Evolutionary conservation across 2,113 vertebrate genomes (phyloP).

Genomic region (Erythrocercus mccallii): DNA sequence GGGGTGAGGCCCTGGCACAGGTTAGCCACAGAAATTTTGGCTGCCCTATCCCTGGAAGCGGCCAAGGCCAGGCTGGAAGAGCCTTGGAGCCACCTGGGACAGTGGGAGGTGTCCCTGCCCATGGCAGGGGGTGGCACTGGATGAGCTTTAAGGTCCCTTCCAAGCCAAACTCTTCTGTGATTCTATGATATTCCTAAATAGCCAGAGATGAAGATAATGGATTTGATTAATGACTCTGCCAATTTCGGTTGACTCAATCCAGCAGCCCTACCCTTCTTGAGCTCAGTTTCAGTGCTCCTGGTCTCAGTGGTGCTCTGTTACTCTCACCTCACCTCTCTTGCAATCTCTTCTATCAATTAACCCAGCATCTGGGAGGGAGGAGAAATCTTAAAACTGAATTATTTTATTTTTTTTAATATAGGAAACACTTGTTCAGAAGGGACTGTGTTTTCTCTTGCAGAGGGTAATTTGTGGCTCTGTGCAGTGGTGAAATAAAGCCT

Average conservation of each 20-base stretch:
- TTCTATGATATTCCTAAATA: neutral
- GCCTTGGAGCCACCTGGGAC: rapidly evolving
- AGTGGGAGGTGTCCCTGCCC: neutral
- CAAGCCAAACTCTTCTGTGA: neutral
- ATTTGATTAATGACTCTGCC: neutral
- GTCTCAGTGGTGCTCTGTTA: neutral
- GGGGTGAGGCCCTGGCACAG: neutral
- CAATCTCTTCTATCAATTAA: neutral
- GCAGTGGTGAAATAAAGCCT: neutral
- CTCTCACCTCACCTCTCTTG: neutral
- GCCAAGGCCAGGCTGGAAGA: rapidly evolving
- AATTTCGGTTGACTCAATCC: neutral
- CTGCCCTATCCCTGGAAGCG: neutral
- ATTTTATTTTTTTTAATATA: neutral
- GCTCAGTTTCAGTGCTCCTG: neutral
- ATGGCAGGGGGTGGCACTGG: neutral
- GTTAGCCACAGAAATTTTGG: neutral
- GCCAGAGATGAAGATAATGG: neutral
- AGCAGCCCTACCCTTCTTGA: neutral
- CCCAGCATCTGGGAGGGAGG: neutral
- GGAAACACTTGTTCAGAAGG: neutral
- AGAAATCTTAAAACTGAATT: neutral
- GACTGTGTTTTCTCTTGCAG: neutral
- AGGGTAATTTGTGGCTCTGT: neutral
- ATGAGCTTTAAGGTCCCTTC: neutral